Percentiles rank a stretch among this genome's conserved stretches.
These are phyloP conservation scores for Seriola quinqueradiata DNA, from an alignment of 2,113 vertebrate genomes.

Conservation along the genomic window DNA sequence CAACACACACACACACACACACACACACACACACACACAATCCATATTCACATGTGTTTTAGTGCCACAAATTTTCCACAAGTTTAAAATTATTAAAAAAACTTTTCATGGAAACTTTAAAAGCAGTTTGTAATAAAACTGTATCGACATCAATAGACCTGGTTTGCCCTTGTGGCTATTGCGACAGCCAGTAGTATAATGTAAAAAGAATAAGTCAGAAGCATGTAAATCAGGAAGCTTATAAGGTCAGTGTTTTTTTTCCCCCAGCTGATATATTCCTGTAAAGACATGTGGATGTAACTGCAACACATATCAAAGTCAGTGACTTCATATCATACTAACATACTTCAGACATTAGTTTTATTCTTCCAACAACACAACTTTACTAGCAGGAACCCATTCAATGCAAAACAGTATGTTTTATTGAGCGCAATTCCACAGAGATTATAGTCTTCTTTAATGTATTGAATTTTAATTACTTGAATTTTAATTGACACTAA, in stretches of 20 bases:
- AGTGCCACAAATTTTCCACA: background rate
- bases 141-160: background rate
- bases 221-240: background rate
- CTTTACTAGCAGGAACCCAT: background rate
- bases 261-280: background rate
- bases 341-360: background rate
- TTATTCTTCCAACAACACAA: background rate
- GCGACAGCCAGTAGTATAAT: background rate
- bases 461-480: background rate
- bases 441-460: background rate
- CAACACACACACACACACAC: conserved; percentile 1
- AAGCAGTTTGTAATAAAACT: conserved; percentile 1
- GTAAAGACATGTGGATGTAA: background rate
- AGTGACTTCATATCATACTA: background rate
- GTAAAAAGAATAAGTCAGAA: background rate
- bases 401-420: background rate
- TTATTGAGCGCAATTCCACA: background rate
- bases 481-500: background rate
- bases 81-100: background rate
- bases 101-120: conserved; percentile 3
- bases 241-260: background rate
- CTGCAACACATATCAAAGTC: background rate
- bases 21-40: conserved; percentile 1
- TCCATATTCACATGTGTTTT: background rate
- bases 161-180: background rate